Evolutionary conservation across 2,797 vertebrate species (phyloP).

Genomic region (Micropoecilia bifurca): DNA sequence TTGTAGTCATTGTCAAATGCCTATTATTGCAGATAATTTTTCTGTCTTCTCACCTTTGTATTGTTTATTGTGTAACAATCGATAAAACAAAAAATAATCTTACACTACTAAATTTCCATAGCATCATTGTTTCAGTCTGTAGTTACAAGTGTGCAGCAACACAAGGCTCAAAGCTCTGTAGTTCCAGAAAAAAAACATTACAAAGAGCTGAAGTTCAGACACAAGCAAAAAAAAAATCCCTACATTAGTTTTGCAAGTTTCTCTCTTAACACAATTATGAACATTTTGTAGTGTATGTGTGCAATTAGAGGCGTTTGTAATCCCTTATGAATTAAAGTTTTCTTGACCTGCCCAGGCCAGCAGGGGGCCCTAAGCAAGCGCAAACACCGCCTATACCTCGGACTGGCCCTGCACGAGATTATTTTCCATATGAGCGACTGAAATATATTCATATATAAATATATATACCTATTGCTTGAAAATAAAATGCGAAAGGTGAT

Average conservation of each 20-base stretch:
- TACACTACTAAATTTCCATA: background rate
- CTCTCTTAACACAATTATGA: background rate
- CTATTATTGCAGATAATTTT: no score
- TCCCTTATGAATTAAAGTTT: background rate
- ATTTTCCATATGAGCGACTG: background rate
- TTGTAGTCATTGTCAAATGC: background rate
- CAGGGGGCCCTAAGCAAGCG: slow-evolving; percentile 1
- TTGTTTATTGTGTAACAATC: background rate
- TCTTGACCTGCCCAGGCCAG: background rate
- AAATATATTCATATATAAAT: background rate
- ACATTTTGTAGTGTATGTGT: background rate
- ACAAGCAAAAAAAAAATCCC: background rate
- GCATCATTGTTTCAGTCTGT: background rate
- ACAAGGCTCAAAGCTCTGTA: background rate
- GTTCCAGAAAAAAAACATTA: background rate
- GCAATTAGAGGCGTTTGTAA: background rate
- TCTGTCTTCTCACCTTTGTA: background rate
- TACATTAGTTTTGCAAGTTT: background rate
- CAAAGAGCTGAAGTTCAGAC: background rate
- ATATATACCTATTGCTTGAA: background rate
- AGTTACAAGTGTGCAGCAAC: background rate
- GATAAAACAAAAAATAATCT: background rate
- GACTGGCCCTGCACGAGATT: background rate
- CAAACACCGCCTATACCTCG: background rate
- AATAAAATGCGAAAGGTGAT: background rate